Evolutionary conservation across 2,888 invertebrate genomes (phyloP), one percentile per base, ranked within the genome.

Genomic region (Amphipoea oculea): DNA sequence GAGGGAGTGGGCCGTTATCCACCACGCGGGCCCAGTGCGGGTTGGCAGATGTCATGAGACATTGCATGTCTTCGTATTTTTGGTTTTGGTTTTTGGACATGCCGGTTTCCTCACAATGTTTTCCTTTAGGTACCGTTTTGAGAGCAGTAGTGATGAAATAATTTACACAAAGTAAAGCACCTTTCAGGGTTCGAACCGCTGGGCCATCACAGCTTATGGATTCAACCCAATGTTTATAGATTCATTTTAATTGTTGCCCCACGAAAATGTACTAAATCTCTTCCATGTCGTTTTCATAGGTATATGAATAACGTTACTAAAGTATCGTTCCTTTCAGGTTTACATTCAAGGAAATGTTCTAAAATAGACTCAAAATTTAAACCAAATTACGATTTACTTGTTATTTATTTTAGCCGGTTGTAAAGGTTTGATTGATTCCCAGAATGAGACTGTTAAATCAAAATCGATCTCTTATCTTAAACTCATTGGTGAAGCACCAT

Each of bases 401-500:
- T 57, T 23, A 45, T 54, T 77, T 12, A 54, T 78, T 60, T 60
- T 5, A 60, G 17, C 12, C 17, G 14, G 23, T 29, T 45, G 23
- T 76, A 42, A 23, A 12, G 29, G 29, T 69, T 62, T 51, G 29
- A 51, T 63, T 78, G n/a, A 20, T 20, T 69, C 0, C 3, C 23
- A 63, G 2, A 63, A 40, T 54, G 1, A 63, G 36, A 29, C 36
- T 17, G 54, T 23, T 81, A 54, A 54, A 54, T 45, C 42, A 12
- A 63, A 36, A 78, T 82, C 62, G 11, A 73, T 68, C 48, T 78
- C 62, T 62, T 70, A 78, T 73, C 14, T 63, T 48, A 62, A 78
- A 71, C 71, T 92, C 91, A 85, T 91, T 89, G 89, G 89, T 93
- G 86, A 86, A 95, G 92, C 73, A 88, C 90, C 89, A 89, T 93